Evolutionary conservation across 2,888 invertebrate genomes (phyloP).

Genomic region (Gastracanthus pulcherrimus): DNA sequence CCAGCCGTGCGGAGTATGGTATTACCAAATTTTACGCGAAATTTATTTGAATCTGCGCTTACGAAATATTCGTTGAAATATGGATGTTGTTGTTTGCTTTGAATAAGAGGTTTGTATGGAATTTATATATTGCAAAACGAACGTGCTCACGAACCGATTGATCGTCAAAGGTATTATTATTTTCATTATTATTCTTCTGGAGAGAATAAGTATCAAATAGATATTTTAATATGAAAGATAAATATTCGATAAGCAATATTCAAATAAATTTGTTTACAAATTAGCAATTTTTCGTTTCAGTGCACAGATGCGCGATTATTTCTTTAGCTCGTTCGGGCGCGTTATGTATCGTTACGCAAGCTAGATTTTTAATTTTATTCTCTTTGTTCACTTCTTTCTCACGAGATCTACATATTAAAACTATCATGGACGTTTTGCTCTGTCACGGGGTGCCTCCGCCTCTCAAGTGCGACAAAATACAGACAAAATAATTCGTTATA

Average conservation of each 20-base stretch:
- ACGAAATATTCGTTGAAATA: neutral
- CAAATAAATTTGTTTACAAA: too few relatives aligned
- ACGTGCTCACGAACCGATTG: too few relatives aligned
- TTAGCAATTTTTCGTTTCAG: neutral
- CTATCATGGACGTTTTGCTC: constrained; percentile 71
- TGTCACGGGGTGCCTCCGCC: constrained; percentile 60
- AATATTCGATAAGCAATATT: too few relatives aligned
- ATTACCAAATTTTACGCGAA: too few relatives aligned
- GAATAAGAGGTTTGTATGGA: too few relatives aligned
- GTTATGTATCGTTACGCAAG: neutral
- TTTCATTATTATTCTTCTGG: too few relatives aligned
- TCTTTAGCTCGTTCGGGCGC: neutral
- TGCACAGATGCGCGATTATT: neutral
- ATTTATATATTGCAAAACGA: too few relatives aligned
- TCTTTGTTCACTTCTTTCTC: constrained; percentile 21
- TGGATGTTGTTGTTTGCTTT: too few relatives aligned
- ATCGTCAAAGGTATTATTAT: too few relatives aligned
- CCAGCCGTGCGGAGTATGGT: too few relatives aligned
- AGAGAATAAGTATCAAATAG: too few relatives aligned
- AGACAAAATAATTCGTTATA: constrained; percentile 33
- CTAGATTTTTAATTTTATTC: constrained; percentile 10
- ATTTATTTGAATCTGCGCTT: neutral
- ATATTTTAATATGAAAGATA: too few relatives aligned
- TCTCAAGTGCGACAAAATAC: constrained; percentile 52
- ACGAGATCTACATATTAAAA: constrained; percentile 53